phyloP scores from a whole-genome alignment of 2,888 invertebrate genomes.

The Selenia dentaria region DNA sequence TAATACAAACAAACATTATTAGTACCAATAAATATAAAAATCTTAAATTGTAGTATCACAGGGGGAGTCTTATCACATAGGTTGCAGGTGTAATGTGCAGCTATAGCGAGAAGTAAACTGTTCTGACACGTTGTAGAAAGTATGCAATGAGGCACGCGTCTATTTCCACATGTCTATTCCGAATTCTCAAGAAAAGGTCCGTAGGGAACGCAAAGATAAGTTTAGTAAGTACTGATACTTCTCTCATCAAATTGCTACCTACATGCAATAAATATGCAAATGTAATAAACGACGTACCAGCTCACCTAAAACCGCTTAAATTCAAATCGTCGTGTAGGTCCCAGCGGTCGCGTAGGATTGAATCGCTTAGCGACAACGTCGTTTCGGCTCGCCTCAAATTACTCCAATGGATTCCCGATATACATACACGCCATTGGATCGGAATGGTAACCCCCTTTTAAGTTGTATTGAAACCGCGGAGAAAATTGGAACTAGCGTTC shows the following conservation, averaged over 20 bases:
- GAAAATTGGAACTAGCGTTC: conserved; percentile 55
- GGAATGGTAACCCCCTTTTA: conserved; percentile 57
- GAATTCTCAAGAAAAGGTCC: too few relatives aligned
- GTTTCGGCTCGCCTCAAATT: conserved; percentile 75
- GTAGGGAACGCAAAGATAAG: too few relatives aligned
- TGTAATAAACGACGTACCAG: background rate
- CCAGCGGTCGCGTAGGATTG: conserved; percentile 66
- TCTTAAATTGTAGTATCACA: too few relatives aligned
- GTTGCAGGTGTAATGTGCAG: too few relatives aligned
- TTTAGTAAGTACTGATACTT: background rate
- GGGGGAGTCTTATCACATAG: too few relatives aligned
- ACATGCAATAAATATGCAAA: background rate
- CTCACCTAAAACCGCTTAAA: conserved; percentile 60
- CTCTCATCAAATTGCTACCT: background rate
- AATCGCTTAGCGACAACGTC: conserved; percentile 76
- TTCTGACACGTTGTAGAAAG: too few relatives aligned
- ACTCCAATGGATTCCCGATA: conserved; percentile 71
- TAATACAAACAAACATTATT: too few relatives aligned
- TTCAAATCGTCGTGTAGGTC: conserved; percentile 67
- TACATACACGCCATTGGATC: conserved; percentile 66
- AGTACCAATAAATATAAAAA: too few relatives aligned
- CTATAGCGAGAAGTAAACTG: too few relatives aligned
- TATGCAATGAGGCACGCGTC: too few relatives aligned
- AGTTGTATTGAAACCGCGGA: conserved; percentile 49
- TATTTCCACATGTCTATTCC: too few relatives aligned